A percentile compares a stretch with the other conserved stretches of the same genome.
These are phyloP conservation scores for Prorops nasuta DNA, from an alignment of 1,140 invertebrate species.

Conservation along the genomic window DNA sequence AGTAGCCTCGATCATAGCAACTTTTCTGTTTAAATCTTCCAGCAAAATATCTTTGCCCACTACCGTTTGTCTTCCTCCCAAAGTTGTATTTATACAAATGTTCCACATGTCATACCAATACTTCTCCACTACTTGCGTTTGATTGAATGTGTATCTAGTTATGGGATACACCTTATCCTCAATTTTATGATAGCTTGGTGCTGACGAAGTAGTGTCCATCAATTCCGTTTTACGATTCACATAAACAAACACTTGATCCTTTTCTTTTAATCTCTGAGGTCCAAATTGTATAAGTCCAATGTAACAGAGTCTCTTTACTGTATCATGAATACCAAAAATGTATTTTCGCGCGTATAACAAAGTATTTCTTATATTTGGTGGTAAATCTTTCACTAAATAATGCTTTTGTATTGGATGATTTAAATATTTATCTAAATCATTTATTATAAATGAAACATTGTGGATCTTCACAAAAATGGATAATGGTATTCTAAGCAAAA, in stretches of 20 bases:
- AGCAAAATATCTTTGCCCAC: slow-evolving; percentile 57
- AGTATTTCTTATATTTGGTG: slow-evolving; percentile 52
- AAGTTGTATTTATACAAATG: slow-evolving; percentile 66
- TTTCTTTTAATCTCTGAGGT: slow-evolving; percentile 65
- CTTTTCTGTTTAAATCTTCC: slow-evolving; percentile 57
- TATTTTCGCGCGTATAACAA: slow-evolving; percentile 65
- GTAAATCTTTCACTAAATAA: slow-evolving; percentile 63
- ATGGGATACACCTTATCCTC: slow-evolving; percentile 61
- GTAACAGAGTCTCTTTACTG: slow-evolving; percentile 61
- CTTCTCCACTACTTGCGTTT: slow-evolving; percentile 60
- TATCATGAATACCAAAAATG: slow-evolving; percentile 63
- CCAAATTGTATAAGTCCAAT: slow-evolving; percentile 74
- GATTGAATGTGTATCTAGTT: slow-evolving; percentile 60
- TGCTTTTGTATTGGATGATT: slow-evolving; percentile 69
- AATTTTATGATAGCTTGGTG: slow-evolving; percentile 64
- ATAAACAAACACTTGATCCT: slow-evolving; percentile 72
- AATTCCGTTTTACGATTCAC: slow-evolving; percentile 65
- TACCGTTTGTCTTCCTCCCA: slow-evolving; percentile 58
- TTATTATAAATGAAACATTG: slow-evolving; percentile 60
- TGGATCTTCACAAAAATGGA: slow-evolving; percentile 70
- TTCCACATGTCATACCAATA: slow-evolving; percentile 75
- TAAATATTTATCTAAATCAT: slow-evolving; percentile 63
- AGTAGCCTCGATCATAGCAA: slow-evolving; percentile 51
- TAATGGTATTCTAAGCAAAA: slow-evolving; percentile 71
- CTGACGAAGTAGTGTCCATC: slow-evolving; percentile 67